A percentile compares a stretch with the other conserved stretches of the same genome.
phyloP scores from a whole-genome alignment of 2,888 invertebrate species.

The Trachelus troglodyta region DNA sequence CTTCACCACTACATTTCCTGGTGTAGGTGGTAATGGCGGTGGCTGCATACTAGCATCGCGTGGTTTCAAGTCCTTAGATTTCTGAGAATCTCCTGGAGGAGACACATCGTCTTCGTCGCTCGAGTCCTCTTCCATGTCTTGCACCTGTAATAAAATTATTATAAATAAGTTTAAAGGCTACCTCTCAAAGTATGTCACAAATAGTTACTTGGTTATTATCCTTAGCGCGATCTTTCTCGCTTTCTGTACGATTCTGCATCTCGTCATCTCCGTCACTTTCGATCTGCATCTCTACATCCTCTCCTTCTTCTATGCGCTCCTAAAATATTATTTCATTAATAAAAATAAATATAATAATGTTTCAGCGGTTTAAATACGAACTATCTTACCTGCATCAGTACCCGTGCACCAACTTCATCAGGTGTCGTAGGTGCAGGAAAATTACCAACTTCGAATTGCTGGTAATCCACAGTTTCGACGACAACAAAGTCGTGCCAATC shows the following conservation, averaged over 20 bases:
- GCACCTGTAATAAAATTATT: conserved; percentile 67
- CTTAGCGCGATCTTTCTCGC: conserved; percentile 65
- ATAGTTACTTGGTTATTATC: conserved; percentile 67
- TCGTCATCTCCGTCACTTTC: conserved; percentile 85
- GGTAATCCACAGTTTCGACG: conserved; percentile 99
- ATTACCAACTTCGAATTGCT: conserved; percentile 94
- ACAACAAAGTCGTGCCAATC: conserved; percentile 99
- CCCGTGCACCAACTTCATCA: conserved; percentile 94
- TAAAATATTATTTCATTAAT: conserved; percentile 44
- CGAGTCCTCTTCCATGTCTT: conserved; percentile 94
- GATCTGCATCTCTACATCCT: conserved; percentile 90
- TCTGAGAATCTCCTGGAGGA: conserved; percentile 55
- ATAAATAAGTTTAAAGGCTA: conserved; percentile 13
- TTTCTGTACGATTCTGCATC: conserved; percentile 58
- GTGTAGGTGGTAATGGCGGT: conserved; percentile 85
- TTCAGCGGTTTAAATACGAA: not conserved
- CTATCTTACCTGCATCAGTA: conserved; percentile 80
- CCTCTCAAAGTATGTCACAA: not conserved
- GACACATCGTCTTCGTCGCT: conserved; percentile 72
- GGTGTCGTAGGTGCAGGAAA: conserved; percentile 98
- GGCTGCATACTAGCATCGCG: conserved; percentile 66
- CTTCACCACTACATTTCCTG: conserved; percentile 94
- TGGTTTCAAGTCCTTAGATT: conserved; percentile 63
- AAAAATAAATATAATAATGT: not conserved
- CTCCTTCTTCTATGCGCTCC: conserved; percentile 82